A percentile compares a stretch with the other conserved stretches of the same genome.
Evolutionary conservation across 92 coral and sea anemone species (phyloP).

Genomic region (Pocillopora meandrina): DNA sequence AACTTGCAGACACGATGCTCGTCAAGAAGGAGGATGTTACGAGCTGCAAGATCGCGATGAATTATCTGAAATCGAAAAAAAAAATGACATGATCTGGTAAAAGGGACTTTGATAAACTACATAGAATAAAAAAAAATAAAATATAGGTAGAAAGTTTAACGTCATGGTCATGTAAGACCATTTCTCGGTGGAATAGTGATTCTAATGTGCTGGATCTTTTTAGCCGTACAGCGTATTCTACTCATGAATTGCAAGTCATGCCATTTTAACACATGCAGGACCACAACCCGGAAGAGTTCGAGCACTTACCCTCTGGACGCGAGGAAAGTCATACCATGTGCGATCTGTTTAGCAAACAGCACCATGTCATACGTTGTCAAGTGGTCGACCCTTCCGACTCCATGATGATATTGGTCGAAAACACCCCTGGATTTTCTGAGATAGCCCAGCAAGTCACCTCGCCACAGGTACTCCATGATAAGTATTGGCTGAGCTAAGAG

Average conservation of each 20-base stretch:
- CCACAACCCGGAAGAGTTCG: background rate
- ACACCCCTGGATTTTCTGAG: conserved; percentile 14
- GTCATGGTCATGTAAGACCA: no score
- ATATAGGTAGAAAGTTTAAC: background rate
- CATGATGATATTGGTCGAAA: background rate
- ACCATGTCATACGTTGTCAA: no score
- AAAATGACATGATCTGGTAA: background rate
- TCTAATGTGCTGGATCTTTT: no score
- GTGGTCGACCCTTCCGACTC: no score
- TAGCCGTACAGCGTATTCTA: background rate
- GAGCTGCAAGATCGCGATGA: background rate
- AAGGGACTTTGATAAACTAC: background rate
- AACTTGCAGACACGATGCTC: background rate
- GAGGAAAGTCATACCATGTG: background rate
- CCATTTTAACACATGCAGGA: background rate
- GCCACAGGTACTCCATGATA: conserved; percentile 12
- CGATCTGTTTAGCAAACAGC: background rate
- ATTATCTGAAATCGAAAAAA: background rate
- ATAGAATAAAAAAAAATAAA: no score
- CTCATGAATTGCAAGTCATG: no score
- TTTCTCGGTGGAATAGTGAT: no score
- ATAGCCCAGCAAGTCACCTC: conserved; percentile 21
- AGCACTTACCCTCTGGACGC: background rate
- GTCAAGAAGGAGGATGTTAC: no score
- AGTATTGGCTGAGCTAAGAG: conserved; percentile 7